These are phyloP conservation scores for Hydrotaea diabolus DNA, from an alignment of 2,888 invertebrate genomes.

Conservation along the genomic window DNA sequence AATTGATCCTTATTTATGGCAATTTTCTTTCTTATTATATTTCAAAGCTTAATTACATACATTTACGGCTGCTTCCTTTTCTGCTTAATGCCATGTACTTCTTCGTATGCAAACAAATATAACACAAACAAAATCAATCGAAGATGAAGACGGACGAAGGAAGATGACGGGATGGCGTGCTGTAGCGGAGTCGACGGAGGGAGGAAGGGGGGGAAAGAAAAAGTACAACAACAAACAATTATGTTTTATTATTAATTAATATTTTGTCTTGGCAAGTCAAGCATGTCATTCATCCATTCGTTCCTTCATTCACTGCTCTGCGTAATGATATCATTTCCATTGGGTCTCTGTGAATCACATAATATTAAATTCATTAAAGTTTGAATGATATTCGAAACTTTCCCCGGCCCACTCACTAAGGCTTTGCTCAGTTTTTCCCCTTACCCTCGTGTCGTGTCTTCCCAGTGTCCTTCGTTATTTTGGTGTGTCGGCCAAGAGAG, in stretches of 20 bases:
- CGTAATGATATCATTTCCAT: conserved; percentile 27
- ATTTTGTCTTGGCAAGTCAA: conserved; percentile 2
- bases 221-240: background rate
- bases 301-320: background rate
- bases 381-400: conserved; percentile 28
- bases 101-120: background rate
- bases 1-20: background rate
- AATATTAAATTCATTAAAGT: conserved; percentile 5
- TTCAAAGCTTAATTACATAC: background rate
- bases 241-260: conserved; percentile 29
- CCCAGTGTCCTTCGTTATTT: background rate
- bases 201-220: background rate
- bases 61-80: no score
- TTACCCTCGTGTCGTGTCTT: background rate
- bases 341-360: background rate
- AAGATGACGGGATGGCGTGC: no score
- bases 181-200: no score
- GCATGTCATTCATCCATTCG: conserved; percentile 5
- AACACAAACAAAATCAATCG: background rate
- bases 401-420: no score
- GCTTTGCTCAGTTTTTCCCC: background rate
- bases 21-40: background rate
- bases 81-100: no score
- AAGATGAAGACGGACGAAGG: no score
- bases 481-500: background rate